These are phyloP conservation scores for Zhuqinia jingwanae DNA, from an alignment of 2,888 invertebrate species.

Conservation along the genomic window DNA sequence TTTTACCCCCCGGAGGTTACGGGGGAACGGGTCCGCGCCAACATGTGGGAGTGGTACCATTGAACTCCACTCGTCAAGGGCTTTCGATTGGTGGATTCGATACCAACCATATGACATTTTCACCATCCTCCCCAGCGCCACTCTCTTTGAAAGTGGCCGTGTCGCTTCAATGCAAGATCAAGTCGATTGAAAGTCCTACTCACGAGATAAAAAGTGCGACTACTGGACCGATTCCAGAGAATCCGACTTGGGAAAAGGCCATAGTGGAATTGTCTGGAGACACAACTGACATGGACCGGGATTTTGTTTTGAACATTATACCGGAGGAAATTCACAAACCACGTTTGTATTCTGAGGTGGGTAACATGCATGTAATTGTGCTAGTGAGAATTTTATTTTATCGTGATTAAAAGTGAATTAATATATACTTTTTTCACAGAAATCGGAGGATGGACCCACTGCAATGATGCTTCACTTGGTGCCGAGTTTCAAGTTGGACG, in stretches of 20 bases:
- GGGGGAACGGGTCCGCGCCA: no score
- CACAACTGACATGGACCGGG: slow-evolving; percentile 79
- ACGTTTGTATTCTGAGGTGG: slow-evolving; percentile 81
- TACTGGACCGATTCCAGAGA: slow-evolving; percentile 63
- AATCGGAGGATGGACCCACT: slow-evolving; percentile 59
- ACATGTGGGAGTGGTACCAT: no score
- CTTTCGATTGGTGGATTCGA: no score
- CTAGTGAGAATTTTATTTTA: neutral
- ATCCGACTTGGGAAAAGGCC: slow-evolving; percentile 71
- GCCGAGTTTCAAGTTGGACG: slow-evolving; percentile 81
- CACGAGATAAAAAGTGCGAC: slow-evolving; percentile 70
- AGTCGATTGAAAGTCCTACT: slow-evolving; percentile 75
- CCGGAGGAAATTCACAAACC: slow-evolving; percentile 82
- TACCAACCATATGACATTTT: slow-evolving; percentile 73
- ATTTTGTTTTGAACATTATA: slow-evolving; percentile 81
- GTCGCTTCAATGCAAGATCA: slow-evolving; percentile 75
- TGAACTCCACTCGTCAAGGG: no score
- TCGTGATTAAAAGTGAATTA: no score
- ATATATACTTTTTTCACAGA: slow-evolving; percentile 45
- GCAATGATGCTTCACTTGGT: slow-evolving; percentile 79
- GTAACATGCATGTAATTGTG: no score
- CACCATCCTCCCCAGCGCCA: slow-evolving; percentile 74
- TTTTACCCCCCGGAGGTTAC: no score
- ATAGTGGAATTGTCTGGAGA: slow-evolving; percentile 64
- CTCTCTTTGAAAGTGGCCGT: slow-evolving; percentile 75